Evolutionary conservation across 2,797 vertebrate genomes (phyloP).

Genomic region (Rhinogobio ventralis): DNA sequence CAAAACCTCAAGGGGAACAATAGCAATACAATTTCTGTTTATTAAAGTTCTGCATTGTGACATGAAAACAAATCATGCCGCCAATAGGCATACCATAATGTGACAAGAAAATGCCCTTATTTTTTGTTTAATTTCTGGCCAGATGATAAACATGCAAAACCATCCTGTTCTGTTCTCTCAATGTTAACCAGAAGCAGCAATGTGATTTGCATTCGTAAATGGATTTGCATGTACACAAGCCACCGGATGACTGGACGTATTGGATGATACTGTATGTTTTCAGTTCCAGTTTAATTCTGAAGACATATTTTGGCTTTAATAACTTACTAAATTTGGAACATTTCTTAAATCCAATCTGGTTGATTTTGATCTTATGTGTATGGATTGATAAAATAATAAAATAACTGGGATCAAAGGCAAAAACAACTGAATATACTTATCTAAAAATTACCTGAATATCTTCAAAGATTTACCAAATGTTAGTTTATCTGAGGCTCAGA

Average conservation of each 20-base stretch:
- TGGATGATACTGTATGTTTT: slow-evolving; percentile 10
- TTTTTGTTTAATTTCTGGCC: background rate
- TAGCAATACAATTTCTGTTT: background rate
- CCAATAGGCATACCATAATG: background rate
- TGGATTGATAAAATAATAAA: background rate
- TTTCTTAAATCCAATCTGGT: background rate
- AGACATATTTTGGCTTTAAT: background rate
- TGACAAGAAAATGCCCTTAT: background rate
- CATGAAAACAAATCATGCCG: slow-evolving; percentile 6
- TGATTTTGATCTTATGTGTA: background rate
- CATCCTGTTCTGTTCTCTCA: background rate
- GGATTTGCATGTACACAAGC: slow-evolving; percentile 19
- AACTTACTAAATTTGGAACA: background rate
- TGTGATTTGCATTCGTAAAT: slow-evolving; percentile 25
- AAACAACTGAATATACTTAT: background rate
- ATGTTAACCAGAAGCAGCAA: background rate
- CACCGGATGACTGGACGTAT: background rate
- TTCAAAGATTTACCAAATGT: background rate
- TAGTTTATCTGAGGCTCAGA: background rate
- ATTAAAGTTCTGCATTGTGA: slow-evolving; percentile 11
- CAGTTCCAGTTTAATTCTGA: slow-evolving; percentile 36
- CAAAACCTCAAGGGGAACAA: background rate
- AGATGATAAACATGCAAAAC: background rate
- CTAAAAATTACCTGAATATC: background rate
- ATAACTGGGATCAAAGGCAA: background rate